These are phyloP conservation scores for Drosophila subpulchrella DNA, from an alignment of 1,140 invertebrate species.

Conservation along the genomic window DNA sequence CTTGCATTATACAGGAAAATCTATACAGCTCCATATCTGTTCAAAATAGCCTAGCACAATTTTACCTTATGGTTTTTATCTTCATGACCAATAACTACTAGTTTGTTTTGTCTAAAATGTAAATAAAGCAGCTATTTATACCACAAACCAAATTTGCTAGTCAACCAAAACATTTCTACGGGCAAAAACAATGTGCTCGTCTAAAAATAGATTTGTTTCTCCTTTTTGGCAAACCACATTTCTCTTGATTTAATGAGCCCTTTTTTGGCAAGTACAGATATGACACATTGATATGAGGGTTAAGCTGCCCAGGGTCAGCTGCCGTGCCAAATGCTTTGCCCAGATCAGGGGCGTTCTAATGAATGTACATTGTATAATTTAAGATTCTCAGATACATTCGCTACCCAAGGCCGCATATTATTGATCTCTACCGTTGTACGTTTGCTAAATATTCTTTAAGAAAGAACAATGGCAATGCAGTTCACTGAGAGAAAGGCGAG, in stretches of 20 bases:
- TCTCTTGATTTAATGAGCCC: neutral
- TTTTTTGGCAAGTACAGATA: neutral
- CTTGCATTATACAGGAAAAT: too few relatives aligned
- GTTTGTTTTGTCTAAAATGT: slow-evolving; percentile 3
- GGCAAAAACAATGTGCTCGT: neutral
- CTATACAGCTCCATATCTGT: too few relatives aligned
- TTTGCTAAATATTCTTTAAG: slow-evolving; percentile 15
- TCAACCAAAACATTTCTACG: neutral
- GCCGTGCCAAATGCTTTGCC: slow-evolving; percentile 20
- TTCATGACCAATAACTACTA: neutral
- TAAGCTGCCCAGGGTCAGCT: slow-evolving; percentile 10
- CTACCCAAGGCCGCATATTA: slow-evolving; percentile 39
- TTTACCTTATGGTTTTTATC: neutral
- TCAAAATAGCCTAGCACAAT: too few relatives aligned
- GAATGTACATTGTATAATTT: slow-evolving; percentile 35
- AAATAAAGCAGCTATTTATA: slow-evolving; percentile 2
- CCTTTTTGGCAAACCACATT: neutral
- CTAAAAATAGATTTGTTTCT: neutral
- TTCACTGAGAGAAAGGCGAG: slow-evolving; percentile 27
- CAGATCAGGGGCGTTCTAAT: slow-evolving; percentile 27
- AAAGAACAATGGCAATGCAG: slow-evolving; percentile 18
- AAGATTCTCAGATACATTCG: slow-evolving; percentile 36
- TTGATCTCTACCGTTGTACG: slow-evolving; percentile 29
- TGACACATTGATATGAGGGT: slow-evolving; percentile 15
- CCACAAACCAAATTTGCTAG: neutral